A percentile compares a stretch with the other conserved stretches of the same genome.
These are phyloP conservation scores for Chrysoperla carnea DNA, from an alignment of 1,140 invertebrate species.

Conservation along the genomic window DNA sequence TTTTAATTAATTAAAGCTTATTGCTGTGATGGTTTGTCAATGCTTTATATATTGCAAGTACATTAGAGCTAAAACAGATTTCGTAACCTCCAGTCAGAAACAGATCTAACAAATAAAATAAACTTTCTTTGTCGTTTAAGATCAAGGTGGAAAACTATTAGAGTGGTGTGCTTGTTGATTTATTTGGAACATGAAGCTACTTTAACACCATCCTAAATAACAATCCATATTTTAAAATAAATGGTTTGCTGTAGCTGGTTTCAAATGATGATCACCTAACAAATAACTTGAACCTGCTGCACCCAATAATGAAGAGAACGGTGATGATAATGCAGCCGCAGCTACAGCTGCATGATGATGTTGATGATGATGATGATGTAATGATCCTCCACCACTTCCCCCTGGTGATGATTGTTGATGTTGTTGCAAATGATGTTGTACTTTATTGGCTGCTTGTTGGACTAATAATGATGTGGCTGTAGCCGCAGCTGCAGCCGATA, in stretches of 20 bases:
- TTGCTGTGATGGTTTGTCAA: too few relatives aligned
- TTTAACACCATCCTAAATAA: too few relatives aligned
- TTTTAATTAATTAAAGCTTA: too few relatives aligned
- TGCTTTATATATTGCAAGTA: too few relatives aligned
- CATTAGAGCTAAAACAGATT: too few relatives aligned
- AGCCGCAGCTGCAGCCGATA: background rate
- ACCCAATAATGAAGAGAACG: slow-evolving; percentile 22
- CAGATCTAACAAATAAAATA: too few relatives aligned
- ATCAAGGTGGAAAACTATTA: too few relatives aligned
- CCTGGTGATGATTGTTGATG: slow-evolving; percentile 5
- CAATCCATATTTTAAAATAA: slow-evolving; percentile 14
- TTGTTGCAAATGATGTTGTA: slow-evolving; percentile 12
- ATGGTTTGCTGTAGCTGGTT: slow-evolving; percentile 20
- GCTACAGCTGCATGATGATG: slow-evolving; percentile 18
- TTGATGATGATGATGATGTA: slow-evolving; percentile 16
- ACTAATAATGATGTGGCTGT: slow-evolving; percentile 13
- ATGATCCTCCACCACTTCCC: background rate
- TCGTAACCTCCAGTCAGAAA: too few relatives aligned
- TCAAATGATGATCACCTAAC: slow-evolving; percentile 20
- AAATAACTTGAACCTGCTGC: slow-evolving; percentile 17
- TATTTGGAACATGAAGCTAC: too few relatives aligned
- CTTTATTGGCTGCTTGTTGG: slow-evolving; percentile 20
- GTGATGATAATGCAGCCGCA: slow-evolving; percentile 20
- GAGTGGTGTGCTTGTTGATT: too few relatives aligned
- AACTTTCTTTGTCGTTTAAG: too few relatives aligned